Base-by-base conservation (phyloP, 2,113 vertebrate species). In the Spheniscus mendiculus region DNA sequence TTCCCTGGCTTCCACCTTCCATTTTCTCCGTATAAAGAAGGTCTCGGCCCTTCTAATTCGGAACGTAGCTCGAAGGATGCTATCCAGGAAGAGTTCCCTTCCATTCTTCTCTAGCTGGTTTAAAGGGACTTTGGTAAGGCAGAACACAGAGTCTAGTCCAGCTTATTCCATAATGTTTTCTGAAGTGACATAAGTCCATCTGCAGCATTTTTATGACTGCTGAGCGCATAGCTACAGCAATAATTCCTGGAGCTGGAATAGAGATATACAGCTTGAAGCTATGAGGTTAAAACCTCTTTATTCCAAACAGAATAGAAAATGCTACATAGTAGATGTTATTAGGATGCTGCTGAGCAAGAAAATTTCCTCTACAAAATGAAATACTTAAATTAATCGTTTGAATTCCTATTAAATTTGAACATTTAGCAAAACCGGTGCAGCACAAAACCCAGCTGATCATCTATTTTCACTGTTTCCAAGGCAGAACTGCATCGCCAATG, bases 221-320 rank as follows among this genome's bases (percentile, higher is more conserved):
- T 80, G 63, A 95, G 88, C 63, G 83, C 82, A 62, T 32, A 83
- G 88, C 88, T 83, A 90, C 47, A 78, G 86, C 73, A 86, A 13
- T 93, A 83, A 90, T 92, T 93, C 63, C 55, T 74, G 76, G 67
- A 90, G 63, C 83, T 86, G 59, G 47, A 94, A 62, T 30, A 90
- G 67, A 86, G 45, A 80, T 30, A 85, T 9, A 52, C 73, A 89
- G 63, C 38, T 86, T 90, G 88, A 94, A 96, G 80, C 79, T 78
- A 34, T 71, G 76, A 96, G 69, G 90, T 87, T 92, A 77, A 94
- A 87, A 90, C 63, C 55, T 74, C 69, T 92, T 86, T 86, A 95
- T 95, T 92, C 59, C 65, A 89, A 95, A 61, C 42, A 81, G 58
- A 82, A 90, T 58, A 89, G 79, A 86, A 96, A 93, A 87, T 80